Evolutionary conservation across 2,888 invertebrate genomes (phyloP), one percentile per base, ranked within the genome.

Genomic region (Calephelis perditalis): DNA sequence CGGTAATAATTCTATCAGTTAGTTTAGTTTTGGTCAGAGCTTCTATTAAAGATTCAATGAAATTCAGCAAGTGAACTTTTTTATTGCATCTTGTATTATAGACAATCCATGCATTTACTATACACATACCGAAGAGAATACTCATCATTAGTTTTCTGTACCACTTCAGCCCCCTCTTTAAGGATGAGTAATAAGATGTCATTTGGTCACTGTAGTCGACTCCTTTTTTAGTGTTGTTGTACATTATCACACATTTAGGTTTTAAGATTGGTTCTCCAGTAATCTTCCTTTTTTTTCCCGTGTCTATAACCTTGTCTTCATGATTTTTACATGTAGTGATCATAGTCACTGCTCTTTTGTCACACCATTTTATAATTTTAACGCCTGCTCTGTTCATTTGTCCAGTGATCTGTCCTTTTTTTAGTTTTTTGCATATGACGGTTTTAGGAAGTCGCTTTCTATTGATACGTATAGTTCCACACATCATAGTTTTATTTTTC

Each of bases 141-240:
- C 68, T 67, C 68, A 69, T 69, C 57, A 67, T 37, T 12, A 72
- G 66, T 65, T 71, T 69, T 55, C 71, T 60, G 45, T 46, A 72
- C 69, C 71, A 72, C 59, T 71, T 72, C 7, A 69, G 37, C 59
- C 67, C 70, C 67, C 61, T 68, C 47, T 67, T 70, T 36, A 68
- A 64, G 5, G 70, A 46, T 11, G 57, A 45, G 58, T 71, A 71
- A 62, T 72, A 70, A 11, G 70, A 66, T 26, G 71, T 65, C 68
- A 71, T 73, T 56, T 71, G 69, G 65, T 71, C 72, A 60, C 56
- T 57, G 47, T 54, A 70, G 56, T 71, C 70, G 60, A 70, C 59
- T 4, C 68, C 69, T 66, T 71, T 70, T 67, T 71, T 70, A 37
- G 52, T 67, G 58, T 69, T 56, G 65, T 72, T 71, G 62, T 72